Evolutionary conservation across 2,113 vertebrate species (phyloP), one percentile per base, ranked within the genome.

Genomic region (Rana temporaria): DNA sequence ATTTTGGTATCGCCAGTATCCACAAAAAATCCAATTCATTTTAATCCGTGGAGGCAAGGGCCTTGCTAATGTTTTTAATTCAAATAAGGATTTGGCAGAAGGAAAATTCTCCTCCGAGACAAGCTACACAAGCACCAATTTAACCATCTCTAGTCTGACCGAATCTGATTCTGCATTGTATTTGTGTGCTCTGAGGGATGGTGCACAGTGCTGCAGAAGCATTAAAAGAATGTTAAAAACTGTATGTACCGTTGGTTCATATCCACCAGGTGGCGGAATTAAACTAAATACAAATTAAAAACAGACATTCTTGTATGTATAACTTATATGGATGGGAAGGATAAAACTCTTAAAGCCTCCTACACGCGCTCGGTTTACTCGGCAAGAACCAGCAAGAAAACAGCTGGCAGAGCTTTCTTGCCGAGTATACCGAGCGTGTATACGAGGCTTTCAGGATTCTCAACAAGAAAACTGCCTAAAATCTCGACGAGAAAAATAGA

Each of bases 121-220:
- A 38, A 57, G 53, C 20, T 12, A 69, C 2, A 24, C 24, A 32
- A 20, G 22, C 32, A 48, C 65, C 11, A 48, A 67, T 62, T 26
- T 79, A 70, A 60, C 55, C 30, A 70, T 80, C 34, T 60, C 52
- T 34, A 70, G 56, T 16, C 30, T 80, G 34, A 70, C 20, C 0
- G 32, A n/a, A 18, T 57, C 56, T 26, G 78, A 80, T 70, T 80
- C 78, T 62, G 78, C 78, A 15, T 22, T 80, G 55, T 70, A 80
- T 34, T 62, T 80, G 14, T 80, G 67, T 80, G 78, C 78, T 62
- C 30, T 80, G 2, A 52, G 56, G 19, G 78, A 24, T 70, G 55
- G 34, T 34, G 67, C 78, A 69, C 78, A 70, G 24, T 30, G 26
- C 26, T 30, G 26, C 34, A 38, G 34, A 8, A 38, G 5, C 2